phyloP scores from a whole-genome alignment of 2,888 invertebrate species.

The Thereva nobilitata region DNA sequence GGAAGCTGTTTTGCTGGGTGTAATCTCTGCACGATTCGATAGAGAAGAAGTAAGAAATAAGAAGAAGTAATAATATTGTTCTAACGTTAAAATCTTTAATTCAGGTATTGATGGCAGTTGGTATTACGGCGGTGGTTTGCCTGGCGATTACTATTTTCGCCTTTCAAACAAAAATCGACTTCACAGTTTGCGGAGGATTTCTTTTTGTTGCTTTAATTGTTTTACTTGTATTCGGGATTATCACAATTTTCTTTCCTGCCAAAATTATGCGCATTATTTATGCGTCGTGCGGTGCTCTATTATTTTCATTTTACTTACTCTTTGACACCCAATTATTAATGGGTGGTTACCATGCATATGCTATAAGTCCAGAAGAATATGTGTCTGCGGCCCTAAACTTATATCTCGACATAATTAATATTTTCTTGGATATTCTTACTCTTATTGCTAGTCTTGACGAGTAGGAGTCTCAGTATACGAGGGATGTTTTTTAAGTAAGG shows the following conservation, averaged over 20 bases:
- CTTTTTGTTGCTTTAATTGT: conserved; percentile 72
- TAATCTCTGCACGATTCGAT: no score
- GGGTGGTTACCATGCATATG: conserved; percentile 73
- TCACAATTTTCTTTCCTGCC: conserved; percentile 63
- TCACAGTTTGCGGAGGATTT: conserved; percentile 73
- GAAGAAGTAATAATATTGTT: no score
- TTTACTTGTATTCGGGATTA: conserved; percentile 73
- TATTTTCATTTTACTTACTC: conserved; percentile 34
- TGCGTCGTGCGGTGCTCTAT: conserved; percentile 72
- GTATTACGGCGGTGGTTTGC: conserved; percentile 78
- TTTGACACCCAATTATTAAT: conserved; percentile 37
- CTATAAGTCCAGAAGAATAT: conserved; percentile 86
- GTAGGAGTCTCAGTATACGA: no score
- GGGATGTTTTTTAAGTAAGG: no score
- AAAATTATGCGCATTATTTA: conserved; percentile 70
- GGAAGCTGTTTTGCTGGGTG: no score
- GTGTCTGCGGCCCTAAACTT: conserved; percentile 85
- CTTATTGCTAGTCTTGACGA: neutral
- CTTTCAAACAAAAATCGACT: conserved; percentile 84
- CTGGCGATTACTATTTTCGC: conserved; percentile 83
- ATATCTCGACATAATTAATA: conserved; percentile 81
- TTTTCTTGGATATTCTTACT: conserved; percentile 79
- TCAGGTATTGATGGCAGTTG: conserved; percentile 78
- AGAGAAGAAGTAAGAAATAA: no score
- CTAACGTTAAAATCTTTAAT: neutral